phyloP scores from a whole-genome alignment of 2,888 invertebrate species.

The Rhagium mordax region DNA sequence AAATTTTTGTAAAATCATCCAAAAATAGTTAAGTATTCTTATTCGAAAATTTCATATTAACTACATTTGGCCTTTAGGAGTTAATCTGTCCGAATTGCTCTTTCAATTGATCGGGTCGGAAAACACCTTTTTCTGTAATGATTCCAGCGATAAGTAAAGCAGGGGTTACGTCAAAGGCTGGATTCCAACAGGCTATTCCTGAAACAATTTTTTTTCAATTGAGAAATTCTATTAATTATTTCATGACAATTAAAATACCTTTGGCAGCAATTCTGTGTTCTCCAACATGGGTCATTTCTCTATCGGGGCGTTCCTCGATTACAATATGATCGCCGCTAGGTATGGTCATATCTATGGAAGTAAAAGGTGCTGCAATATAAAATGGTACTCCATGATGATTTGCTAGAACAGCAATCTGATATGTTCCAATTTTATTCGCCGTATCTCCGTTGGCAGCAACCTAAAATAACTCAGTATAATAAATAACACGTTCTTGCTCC shows the following conservation, averaged over 20 bases:
- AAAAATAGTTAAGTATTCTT: conserved; percentile 27
- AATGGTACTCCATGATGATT: conserved; percentile 94
- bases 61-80: not conserved
- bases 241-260: no score
- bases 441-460: conserved; percentile 97
- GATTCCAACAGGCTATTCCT: conserved; percentile 97
- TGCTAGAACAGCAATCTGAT: conserved; percentile 94
- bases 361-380: conserved; percentile 94
- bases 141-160: conserved; percentile 92
- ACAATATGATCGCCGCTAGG: conserved; percentile 88
- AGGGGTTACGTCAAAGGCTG: conserved; percentile 98
- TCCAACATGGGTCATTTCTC: conserved; percentile 93
- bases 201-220: conserved; percentile 64
- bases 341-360: conserved; percentile 88
- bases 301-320: conserved; percentile 93
- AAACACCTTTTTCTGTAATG: conserved; percentile 95
- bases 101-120: conserved; percentile 74
- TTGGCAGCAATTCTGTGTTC: conserved; percentile 90
- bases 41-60: conserved; percentile 12
- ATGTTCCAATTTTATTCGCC: conserved; percentile 98
- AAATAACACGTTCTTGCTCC: no score
- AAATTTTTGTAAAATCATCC: conserved; percentile 31
- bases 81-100: conserved; percentile 47
- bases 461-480: conserved; percentile 63
- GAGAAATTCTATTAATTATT: no score